Base-by-base conservation (phyloP, 2,888 invertebrate species). In the Atethmia centrago region DNA sequence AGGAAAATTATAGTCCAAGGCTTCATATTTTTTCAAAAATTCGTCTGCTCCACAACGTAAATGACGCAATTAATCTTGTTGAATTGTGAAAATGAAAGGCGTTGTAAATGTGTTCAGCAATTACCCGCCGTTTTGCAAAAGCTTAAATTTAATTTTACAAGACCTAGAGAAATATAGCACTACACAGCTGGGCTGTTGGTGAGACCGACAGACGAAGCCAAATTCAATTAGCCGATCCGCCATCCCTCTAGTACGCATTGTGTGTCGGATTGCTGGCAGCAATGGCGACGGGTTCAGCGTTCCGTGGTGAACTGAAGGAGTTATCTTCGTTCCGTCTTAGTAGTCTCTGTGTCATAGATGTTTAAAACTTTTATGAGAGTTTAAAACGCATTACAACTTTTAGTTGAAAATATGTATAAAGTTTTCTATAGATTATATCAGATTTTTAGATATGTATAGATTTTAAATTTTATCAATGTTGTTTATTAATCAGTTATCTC, bases 141-240 rank as follows among this genome's bases (percentile, higher is more conserved):
- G 5, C 16, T 69, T n/a, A 21, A 76, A 76, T 42, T 42, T 2
- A 61, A 49, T 56, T 45, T 19, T 19, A n/a, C 36, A 36, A 56
- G 51, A 49, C 19, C 7, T 58, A 61, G 36, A 0, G 10, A 16
- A 47, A 53, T 63, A 58, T 14, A 47, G 36, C 25, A 25, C 36
- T 19, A 76, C 19, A 14, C 63, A 64, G 51, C 42, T 58, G 51
- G 42, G 47, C 42, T 69, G 25, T 16, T 45, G n/a, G 1, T 62
- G 63, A 58, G 42, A 9, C 14, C n/a, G 45, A 40, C 25, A 58
- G 51, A 40, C 42, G 45, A 36, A 58, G 10, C 31, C 28, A 28
- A 79, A 77, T 79, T 71, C 28, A 79, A 79, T 79, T 71, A 77
- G 51, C 58, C 72, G 19, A 25, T 40, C 28, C 36, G 14, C 55